Conservation (phyloP, 1,140 invertebrate species). For the Ostrea denselamellosa region DNA sequence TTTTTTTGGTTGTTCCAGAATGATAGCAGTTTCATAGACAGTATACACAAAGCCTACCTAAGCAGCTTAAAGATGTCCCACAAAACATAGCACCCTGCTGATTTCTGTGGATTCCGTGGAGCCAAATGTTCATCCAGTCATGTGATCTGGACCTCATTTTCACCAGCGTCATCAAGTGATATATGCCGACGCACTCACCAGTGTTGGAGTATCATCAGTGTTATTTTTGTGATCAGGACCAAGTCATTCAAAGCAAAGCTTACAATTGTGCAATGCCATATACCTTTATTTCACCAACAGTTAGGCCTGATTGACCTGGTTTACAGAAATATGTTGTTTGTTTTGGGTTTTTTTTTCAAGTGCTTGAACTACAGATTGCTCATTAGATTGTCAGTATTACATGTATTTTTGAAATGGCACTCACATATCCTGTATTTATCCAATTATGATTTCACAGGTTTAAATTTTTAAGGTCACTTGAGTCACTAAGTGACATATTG, state of each 20-base stretch:
- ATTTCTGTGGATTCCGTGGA: neutral
- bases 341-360: neutral
- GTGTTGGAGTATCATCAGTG: neutral
- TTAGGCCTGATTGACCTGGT: neutral
- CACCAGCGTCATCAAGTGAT: neutral
- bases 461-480: neutral
- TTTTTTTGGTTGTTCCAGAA: slow-evolving; percentile 79
- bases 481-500: no score
- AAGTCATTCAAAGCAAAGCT: neutral
- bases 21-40: slow-evolving; percentile 91
- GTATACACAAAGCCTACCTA: slow-evolving; percentile 93
- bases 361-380: neutral
- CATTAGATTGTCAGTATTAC: neutral
- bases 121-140: neutral
- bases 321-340: neutral
- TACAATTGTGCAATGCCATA: neutral
- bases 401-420: neutral
- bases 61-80: slow-evolving; percentile 65
- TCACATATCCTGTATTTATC: neutral
- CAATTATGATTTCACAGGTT: neutral
- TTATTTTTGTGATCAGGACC: neutral
- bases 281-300: neutral
- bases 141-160: neutral
- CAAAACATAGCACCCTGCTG: neutral
- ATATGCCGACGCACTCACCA: neutral